Evolutionary conservation across 2,113 vertebrate genomes (phyloP), one percentile per base, ranked within the genome.

Genomic region (Boleophthalmus pectinirostris): DNA sequence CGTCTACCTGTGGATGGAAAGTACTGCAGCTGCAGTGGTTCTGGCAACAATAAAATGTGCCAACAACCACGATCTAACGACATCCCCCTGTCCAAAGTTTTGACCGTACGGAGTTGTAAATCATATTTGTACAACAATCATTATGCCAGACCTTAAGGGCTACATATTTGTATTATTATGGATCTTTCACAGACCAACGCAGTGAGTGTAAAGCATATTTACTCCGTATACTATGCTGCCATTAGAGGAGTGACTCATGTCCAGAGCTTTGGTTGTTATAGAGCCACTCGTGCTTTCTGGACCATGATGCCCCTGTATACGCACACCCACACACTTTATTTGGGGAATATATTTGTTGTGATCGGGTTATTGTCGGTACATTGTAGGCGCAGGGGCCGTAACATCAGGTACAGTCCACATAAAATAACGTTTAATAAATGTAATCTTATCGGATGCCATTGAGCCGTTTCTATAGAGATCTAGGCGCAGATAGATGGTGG

Each of bases 221-320:
- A 47, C 20, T 8, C n/a, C 45, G 72, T 67, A 68, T 67, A 68
- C 78, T 80, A 80, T 58, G 65, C 61, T 82, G 82, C 78, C 71
- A 82, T 84, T 78, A 74, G 72, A 72, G 66, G 83, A 82, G 79
- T 89, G 89, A 90, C 80, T 91, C 90, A 90, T 85, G 72, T 85
- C 82, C 76, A 88, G 78, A 72, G 82, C 74, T 83, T 38, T 63
- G 60, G 73, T 81, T 73, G 70, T 86, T 79, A 76, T 76, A 85
- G 79, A 73, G 77, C 38, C 83, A 73, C 84, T 87, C 75, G 71
- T 70, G 74, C 78, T 82, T 68, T 10, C 78, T 80, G 24, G 51
- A 75, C 79, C 79, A 84, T 75, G 76, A 81, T 68, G 43, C n/a
- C 6, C 61, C 64, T 47, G 33, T 74, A 75, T 56, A 69, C 57